phyloP scores from a whole-genome alignment of 2,888 invertebrate species.

The Petrophora chlorosata region DNA sequence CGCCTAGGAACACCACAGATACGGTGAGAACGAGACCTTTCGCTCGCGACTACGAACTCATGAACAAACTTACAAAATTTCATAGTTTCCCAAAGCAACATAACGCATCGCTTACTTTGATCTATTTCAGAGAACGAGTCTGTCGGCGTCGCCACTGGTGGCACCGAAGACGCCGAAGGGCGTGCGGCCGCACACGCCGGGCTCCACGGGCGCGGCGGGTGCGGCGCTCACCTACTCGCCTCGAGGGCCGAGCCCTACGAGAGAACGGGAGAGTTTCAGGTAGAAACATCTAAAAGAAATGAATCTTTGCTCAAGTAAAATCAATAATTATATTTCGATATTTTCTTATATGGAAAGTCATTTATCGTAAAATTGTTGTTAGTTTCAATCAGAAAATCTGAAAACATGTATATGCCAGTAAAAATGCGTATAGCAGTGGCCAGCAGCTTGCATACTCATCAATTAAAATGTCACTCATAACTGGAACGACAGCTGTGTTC shows the following conservation, averaged over 20 bases:
- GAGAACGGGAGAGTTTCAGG: conserved; percentile 95
- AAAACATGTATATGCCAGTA: too few species aligned
- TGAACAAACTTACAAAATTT: too few species aligned
- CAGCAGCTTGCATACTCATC: too few species aligned
- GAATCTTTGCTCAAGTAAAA: background rate
- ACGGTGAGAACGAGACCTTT: conserved; percentile 71
- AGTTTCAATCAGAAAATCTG: too few species aligned
- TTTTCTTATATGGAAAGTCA: too few species aligned
- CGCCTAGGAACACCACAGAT: conserved; percentile 85
- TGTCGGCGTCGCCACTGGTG: conserved; percentile 78
- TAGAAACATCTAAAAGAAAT: conserved; percentile 46
- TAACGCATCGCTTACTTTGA: too few species aligned
- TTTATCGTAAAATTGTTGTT: too few species aligned
- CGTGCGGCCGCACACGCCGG: conserved; percentile 75
- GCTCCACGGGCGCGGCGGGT: conserved; percentile 71
- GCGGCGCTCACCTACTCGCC: conserved; percentile 86
- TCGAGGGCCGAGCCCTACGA: conserved; percentile 89
- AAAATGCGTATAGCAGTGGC: too few species aligned
- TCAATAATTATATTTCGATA: too few species aligned
- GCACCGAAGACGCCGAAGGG: conserved; percentile 80
- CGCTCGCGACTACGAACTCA: background rate
- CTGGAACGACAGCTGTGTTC: too few species aligned
- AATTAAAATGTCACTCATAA: too few species aligned
- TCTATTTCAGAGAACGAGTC: conserved; percentile 72
- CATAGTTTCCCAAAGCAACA: too few species aligned